Percentiles rank a stretch among this genome's conserved stretches.
Evolutionary conservation across 2,888 invertebrate species (phyloP).

Genomic region (Alloscopus bannaensis): DNA sequence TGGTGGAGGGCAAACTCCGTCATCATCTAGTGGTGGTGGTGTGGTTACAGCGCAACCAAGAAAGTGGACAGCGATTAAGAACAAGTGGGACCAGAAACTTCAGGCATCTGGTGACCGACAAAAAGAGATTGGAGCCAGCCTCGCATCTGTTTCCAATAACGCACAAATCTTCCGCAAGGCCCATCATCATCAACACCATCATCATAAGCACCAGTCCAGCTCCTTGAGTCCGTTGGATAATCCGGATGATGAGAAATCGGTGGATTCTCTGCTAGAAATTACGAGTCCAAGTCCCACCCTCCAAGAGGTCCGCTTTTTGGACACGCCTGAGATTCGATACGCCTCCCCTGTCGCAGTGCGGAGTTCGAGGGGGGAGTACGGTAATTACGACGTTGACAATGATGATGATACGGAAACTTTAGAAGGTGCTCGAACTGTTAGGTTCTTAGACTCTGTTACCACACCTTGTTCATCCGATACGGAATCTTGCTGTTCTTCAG

Average conservation of each 20-base stretch:
- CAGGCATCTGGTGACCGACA: constrained; percentile 62
- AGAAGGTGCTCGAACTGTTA: constrained; percentile 37
- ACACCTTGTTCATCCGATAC: constrained; percentile 48
- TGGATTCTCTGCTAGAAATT: constrained; percentile 56
- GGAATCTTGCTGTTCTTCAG: constrained; percentile 48
- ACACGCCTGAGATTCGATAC: constrained; percentile 56
- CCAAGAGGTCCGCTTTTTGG: constrained; percentile 53
- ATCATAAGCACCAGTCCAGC: constrained; percentile 49
- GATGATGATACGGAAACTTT: constrained; percentile 44
- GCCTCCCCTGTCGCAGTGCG: constrained; percentile 55
- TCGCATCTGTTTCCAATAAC: constrained; percentile 58
- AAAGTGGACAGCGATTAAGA: constrained; percentile 65
- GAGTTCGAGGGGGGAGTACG: constrained; percentile 23
- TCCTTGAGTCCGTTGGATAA: constrained; percentile 57
- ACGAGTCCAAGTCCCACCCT: constrained; percentile 58
- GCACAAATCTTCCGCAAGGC: constrained; percentile 57
- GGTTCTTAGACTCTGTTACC: constrained; percentile 15
- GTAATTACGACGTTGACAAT: constrained; percentile 34
- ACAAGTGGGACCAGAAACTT: constrained; percentile 66
- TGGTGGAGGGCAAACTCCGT: neutral
- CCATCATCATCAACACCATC: constrained; percentile 43
- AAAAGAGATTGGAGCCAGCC: constrained; percentile 58
- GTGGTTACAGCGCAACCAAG: constrained; percentile 57
- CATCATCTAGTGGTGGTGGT: neutral
- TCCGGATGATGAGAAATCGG: constrained; percentile 47